A percentile compares a stretch with the other conserved stretches of the same genome.
These are phyloP conservation scores for Siderastrea radians DNA, from an alignment of 92 coral and sea anemone genomes.

Conservation along the genomic window DNA sequence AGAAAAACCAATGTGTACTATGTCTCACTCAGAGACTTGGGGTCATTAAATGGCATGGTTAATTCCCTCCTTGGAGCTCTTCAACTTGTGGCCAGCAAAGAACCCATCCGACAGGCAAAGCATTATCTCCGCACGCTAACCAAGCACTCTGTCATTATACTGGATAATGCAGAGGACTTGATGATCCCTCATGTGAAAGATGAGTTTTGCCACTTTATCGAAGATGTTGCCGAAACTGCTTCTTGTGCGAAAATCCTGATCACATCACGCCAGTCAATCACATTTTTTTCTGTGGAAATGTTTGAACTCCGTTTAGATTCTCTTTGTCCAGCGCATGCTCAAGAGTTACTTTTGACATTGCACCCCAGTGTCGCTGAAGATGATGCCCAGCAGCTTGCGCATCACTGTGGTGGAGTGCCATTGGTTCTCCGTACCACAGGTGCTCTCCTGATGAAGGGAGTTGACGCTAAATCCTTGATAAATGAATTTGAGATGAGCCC, in stretches of 20 bases:
- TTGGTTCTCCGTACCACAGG: constrained; percentile 93
- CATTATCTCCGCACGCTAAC: constrained; percentile 72
- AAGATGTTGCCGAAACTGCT: constrained; percentile 84
- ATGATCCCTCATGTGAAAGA: constrained; percentile 66
- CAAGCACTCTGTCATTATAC: constrained; percentile 79
- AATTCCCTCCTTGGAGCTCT: constrained; percentile 93
- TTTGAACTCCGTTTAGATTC: constrained; percentile 70
- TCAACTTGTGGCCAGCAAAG: constrained; percentile 82
- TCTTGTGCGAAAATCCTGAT: constrained; percentile 76
- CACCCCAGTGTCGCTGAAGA: constrained; percentile 66
- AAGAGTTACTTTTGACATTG: constrained; percentile 67
- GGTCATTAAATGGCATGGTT: constrained; percentile 85
- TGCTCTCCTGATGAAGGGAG: constrained; percentile 85
- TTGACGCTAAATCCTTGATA: constrained; percentile 87
- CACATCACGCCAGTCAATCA: constrained; percentile 84
- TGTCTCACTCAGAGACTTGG: constrained; percentile 81
- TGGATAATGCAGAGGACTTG: constrained; percentile 98
- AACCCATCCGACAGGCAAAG: constrained; percentile 85
- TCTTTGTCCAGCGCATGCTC: constrained; percentile 75
- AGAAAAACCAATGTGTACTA: constrained; percentile 79
- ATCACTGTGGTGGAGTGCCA: constrained; percentile 95
- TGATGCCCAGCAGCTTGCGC: constrained; percentile 85
- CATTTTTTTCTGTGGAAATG: constrained; percentile 81
- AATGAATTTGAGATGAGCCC: constrained; percentile 92
- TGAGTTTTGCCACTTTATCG: constrained; percentile 84